These are phyloP conservation scores for Gerris lacustris DNA, from an alignment of 2,888 invertebrate genomes.

Conservation along the genomic window DNA sequence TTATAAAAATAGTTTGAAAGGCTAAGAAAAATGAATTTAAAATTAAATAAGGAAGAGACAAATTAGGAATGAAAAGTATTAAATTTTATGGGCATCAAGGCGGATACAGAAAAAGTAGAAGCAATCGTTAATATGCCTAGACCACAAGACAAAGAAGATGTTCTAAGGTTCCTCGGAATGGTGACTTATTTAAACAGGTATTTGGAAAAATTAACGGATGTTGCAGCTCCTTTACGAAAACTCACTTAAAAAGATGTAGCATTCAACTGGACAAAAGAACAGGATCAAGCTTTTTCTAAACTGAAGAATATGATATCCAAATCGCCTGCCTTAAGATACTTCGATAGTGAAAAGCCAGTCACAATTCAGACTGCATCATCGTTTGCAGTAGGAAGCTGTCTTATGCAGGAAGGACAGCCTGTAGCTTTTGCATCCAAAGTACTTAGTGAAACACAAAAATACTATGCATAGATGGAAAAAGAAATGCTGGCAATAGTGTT, in stretches of 20 bases:
- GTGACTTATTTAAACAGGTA: conserved; percentile 11
- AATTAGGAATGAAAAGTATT: conserved; percentile 9
- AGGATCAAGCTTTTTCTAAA: not conserved
- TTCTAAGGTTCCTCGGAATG: conserved; percentile 14
- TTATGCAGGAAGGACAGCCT: not conserved
- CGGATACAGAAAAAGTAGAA: not conserved
- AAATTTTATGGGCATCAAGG: conserved; percentile 14
- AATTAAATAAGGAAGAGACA: conserved; percentile 17
- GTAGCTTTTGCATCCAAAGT: not conserved
- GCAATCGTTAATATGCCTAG: not conserved
- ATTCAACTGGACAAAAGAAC: not conserved
- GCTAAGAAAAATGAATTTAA: no score
- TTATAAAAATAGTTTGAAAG: no score
- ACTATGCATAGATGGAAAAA: not conserved
- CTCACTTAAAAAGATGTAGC: not conserved
- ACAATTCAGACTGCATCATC: not conserved
- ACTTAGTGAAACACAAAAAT: not conserved
- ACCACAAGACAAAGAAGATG: not conserved
- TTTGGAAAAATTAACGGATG: conserved; percentile 6
- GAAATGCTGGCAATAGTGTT: conserved; percentile 2
- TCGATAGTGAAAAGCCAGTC: not conserved
- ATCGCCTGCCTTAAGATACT: not conserved
- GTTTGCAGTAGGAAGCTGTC: not conserved
- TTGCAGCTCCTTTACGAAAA: not conserved
- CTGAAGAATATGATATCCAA: not conserved